A percentile compares a stretch with the other conserved stretches of the same genome.
These are phyloP conservation scores for Rhingia campestris DNA, from an alignment of 2,888 invertebrate species.

Conservation along the genomic window DNA sequence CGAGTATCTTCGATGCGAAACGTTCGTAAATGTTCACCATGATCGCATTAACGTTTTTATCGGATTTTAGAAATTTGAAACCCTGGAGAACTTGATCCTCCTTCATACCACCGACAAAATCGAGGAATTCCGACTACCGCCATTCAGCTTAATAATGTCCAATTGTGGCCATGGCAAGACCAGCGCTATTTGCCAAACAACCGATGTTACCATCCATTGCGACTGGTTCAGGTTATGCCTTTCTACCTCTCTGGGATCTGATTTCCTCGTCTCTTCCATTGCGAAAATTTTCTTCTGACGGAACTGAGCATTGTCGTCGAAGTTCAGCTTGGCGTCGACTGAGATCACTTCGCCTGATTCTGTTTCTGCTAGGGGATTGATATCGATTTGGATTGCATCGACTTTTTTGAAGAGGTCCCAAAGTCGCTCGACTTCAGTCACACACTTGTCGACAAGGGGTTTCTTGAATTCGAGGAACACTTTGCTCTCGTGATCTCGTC, in stretches of 20 bases:
- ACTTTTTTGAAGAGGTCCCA: no score
- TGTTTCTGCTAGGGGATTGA: no score
- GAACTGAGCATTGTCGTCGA: constrained; percentile 98
- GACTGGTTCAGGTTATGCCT: constrained; percentile 97
- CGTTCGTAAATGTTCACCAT: constrained; percentile 99
- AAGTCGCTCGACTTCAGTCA: no score
- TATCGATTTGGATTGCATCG: no score
- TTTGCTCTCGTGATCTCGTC: no score
- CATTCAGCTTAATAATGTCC: constrained; percentile 98
- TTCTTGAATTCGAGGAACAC: no score
- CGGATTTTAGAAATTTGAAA: constrained; percentile 93
- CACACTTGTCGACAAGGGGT: no score
- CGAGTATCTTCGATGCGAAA: constrained; percentile 93
- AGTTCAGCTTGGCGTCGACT: constrained; percentile 99
- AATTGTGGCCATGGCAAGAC: constrained; percentile 99
- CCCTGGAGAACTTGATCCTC: constrained; percentile 97
- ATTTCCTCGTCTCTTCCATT: constrained; percentile 93
- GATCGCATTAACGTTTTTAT: constrained; percentile 95
- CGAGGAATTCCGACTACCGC: constrained; percentile 98
- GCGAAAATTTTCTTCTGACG: constrained; percentile 94
- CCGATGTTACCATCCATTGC: constrained; percentile 99
- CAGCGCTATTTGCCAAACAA: constrained; percentile 97
- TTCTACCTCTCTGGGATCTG: constrained; percentile 96
- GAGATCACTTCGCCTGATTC: constrained; percentile 95
- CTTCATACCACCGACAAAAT: constrained; percentile 97